Evolutionary conservation across 2,797 vertebrate species (phyloP).

Genomic region (Intellagama lesueurii): DNA sequence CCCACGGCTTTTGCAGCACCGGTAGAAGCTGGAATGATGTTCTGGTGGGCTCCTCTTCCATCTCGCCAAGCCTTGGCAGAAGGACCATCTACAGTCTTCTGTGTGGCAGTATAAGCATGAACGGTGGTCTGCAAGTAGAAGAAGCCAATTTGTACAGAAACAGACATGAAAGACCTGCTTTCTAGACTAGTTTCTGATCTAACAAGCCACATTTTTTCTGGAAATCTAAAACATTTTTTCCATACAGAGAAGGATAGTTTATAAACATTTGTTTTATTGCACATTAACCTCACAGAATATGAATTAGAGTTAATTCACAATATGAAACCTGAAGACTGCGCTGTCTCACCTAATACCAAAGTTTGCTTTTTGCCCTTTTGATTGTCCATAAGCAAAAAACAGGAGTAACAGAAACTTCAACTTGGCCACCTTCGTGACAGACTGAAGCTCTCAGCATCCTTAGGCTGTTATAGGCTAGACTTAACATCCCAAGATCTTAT

Average conservation of each 20-base stretch:
- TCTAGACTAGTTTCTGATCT: neutral
- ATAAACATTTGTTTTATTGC: neutral
- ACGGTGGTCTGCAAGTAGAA: constrained; percentile 83
- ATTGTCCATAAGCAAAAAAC: neutral
- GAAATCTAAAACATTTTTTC: neutral
- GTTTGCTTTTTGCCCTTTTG: neutral
- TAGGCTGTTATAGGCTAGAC: neutral
- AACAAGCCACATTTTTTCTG: neutral
- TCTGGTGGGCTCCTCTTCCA: constrained; percentile 87
- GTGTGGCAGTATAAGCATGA: constrained; percentile 91
- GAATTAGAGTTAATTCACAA: too few relatives aligned
- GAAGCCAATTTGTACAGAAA: neutral
- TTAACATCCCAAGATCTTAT: neutral
- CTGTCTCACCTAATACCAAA: too few relatives aligned
- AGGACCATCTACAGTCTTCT: constrained; percentile 92
- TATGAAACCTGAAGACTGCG: neutral
- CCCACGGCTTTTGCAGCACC: constrained; percentile 92
- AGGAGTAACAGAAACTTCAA: neutral
- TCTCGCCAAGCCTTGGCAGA: constrained; percentile 90
- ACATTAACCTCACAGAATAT: neutral
- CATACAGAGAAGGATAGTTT: neutral
- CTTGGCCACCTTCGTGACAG: neutral
- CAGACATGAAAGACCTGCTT: neutral
- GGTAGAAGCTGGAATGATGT: constrained; percentile 92
- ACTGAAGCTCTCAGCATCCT: neutral